Evolutionary conservation across 2,888 invertebrate genomes (phyloP).

Genomic region (Sthenelais limicola): DNA sequence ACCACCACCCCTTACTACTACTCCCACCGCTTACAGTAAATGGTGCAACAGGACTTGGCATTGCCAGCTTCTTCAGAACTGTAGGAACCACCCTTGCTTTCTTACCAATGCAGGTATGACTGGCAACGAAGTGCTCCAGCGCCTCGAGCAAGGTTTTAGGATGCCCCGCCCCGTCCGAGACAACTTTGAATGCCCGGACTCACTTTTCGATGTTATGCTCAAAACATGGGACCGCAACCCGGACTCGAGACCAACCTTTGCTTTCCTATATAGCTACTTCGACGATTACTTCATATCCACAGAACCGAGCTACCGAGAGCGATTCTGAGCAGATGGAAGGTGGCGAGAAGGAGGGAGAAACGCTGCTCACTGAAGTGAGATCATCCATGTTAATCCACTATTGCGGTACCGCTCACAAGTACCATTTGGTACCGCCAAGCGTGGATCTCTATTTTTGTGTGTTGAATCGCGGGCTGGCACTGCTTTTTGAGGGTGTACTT

Average conservation of each 20-base stretch:
- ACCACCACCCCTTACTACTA: too few relatives aligned
- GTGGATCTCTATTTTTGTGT: too few relatives aligned
- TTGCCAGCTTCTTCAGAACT: background rate
- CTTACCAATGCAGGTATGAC: conserved; percentile 43
- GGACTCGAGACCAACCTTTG: conserved; percentile 96
- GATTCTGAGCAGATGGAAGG: conserved; percentile 14
- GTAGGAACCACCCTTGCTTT: background rate
- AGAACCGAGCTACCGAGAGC: conserved; percentile 66
- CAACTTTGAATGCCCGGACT: conserved; percentile 82
- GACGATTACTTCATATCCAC: conserved; percentile 68
- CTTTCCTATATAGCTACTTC: conserved; percentile 77
- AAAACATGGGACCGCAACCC: conserved; percentile 76
- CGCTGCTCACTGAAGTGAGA: too few relatives aligned
- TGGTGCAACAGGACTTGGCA: too few relatives aligned
- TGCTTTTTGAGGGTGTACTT: too few relatives aligned
- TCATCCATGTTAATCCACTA: too few relatives aligned
- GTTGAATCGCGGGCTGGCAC: too few relatives aligned
- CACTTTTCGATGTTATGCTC: conserved; percentile 91
- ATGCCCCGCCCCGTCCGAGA: conserved; percentile 90
- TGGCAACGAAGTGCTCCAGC: conserved; percentile 79
- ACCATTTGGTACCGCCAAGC: too few relatives aligned
- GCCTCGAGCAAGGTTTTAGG: conserved; percentile 95
- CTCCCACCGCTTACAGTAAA: too few relatives aligned
- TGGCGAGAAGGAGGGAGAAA: too few relatives aligned
- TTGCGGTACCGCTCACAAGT: too few relatives aligned